Evolutionary conservation across 2,888 invertebrate species (phyloP).

Genomic region (Trypoxylon attenuatum): DNA sequence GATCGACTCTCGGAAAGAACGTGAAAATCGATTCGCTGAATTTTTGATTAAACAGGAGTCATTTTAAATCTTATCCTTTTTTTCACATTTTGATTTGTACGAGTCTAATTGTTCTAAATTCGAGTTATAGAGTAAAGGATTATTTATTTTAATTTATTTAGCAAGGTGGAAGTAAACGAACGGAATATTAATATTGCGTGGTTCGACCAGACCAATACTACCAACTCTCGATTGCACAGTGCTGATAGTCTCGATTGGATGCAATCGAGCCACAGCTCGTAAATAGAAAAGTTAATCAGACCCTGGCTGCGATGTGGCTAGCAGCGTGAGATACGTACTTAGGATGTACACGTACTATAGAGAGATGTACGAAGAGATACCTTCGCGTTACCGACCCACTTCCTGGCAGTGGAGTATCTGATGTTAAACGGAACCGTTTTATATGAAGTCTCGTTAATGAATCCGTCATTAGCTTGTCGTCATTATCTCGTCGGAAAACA

Average conservation of each 20-base stretch:
- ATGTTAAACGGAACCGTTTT: constrained; percentile 51
- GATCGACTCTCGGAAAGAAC: too few relatives aligned
- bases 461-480: constrained; percentile 55
- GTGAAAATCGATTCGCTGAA: too few relatives aligned
- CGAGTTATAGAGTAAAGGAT: too few relatives aligned
- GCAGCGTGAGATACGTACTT: background rate
- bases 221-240: too few relatives aligned
- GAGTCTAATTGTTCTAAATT: too few relatives aligned
- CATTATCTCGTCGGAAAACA: constrained; percentile 52
- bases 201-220: background rate
- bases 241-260: background rate
- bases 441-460: constrained; percentile 51
- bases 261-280: constrained; percentile 1
- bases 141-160: too few relatives aligned
- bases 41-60: too few relatives aligned
- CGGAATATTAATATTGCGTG: too few relatives aligned
- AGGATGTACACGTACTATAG: too few relatives aligned
- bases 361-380: constrained; percentile 41
- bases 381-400: constrained; percentile 39
- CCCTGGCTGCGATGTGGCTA: constrained; percentile 22
- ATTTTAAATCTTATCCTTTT: too few relatives aligned
- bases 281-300: constrained; percentile 43
- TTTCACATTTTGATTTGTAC: too few relatives aligned
- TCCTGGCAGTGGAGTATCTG: constrained; percentile 50
- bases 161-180: too few relatives aligned